Evolutionary conservation across 2,888 invertebrate species (phyloP).

Genomic region (Drosophila aldrichi): DNA sequence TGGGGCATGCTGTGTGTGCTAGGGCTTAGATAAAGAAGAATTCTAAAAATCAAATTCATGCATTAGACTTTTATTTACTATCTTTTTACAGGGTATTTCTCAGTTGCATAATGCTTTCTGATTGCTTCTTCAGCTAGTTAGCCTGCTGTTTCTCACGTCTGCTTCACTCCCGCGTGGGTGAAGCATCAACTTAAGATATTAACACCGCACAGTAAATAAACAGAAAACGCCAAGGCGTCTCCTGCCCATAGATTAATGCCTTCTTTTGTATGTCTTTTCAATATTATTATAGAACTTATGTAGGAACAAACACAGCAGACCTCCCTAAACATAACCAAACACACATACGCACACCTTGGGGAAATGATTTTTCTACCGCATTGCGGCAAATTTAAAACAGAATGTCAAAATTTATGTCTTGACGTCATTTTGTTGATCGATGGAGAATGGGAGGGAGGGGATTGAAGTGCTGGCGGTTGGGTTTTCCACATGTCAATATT

Average conservation of each 20-base stretch:
- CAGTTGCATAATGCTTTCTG: conserved; percentile 1
- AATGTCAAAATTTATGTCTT: conserved; percentile 77
- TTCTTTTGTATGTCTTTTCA: conserved; percentile 64
- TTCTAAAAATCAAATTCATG: no score
- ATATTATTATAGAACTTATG: conserved; percentile 51
- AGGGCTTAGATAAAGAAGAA: not conserved
- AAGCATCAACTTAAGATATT: conserved; percentile 56
- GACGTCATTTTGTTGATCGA: conserved; percentile 69
- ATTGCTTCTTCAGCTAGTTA: not conserved
- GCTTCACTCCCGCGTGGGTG: conserved; percentile 65
- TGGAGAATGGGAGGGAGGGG: not conserved
- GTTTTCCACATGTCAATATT: conserved; percentile 75
- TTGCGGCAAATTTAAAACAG: conserved; percentile 54
- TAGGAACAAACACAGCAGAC: conserved; percentile 24
- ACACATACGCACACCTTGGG: conserved; percentile 9
- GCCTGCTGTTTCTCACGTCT: conserved; percentile 43
- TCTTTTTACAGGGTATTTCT: conserved; percentile 21
- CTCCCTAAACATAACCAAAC: conserved; percentile 32
- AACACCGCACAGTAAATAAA: conserved; percentile 56
- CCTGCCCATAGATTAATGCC: conserved; percentile 62
- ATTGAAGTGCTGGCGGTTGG: conserved; percentile 1
- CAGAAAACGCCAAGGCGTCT: conserved; percentile 45
- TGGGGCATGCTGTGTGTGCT: conserved; percentile 10
- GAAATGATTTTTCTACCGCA: conserved; percentile 46
- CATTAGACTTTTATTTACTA: not conserved